These are phyloP conservation scores for Aelia acuminata DNA, from an alignment of 2,888 invertebrate genomes.

Conservation along the genomic window DNA sequence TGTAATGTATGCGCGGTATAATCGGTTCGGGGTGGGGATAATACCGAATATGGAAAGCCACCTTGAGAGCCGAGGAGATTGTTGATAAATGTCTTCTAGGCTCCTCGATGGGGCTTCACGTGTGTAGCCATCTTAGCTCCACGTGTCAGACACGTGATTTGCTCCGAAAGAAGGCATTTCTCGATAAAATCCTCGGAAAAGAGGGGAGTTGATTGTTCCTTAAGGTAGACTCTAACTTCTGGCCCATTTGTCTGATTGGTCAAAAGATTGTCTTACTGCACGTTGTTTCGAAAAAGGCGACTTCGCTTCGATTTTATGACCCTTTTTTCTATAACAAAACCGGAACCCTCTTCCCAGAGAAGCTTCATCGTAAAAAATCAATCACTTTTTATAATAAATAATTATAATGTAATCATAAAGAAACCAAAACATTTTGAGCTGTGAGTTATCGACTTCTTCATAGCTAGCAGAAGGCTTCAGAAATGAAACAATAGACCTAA, in stretches of 20 bases:
- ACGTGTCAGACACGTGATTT: not conserved
- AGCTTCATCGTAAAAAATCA: no score
- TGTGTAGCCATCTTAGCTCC: not conserved
- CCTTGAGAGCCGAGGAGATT: not conserved
- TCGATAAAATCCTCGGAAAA: not conserved
- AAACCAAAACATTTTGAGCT: no score
- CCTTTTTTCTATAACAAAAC: not conserved
- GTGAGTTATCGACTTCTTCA: no score
- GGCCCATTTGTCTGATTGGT: not conserved
- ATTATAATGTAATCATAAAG: no score
- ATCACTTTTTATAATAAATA: no score
- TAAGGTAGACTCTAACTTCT: not conserved
- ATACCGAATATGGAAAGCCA: slow-evolving; percentile 43
- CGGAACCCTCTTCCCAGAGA: not conserved
- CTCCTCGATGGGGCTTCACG: not conserved
- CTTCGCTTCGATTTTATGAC: not conserved
- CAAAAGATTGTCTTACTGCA: not conserved
- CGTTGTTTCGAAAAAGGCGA: not conserved
- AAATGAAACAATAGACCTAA: no score
- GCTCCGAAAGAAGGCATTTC: not conserved
- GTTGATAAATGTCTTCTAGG: not conserved
- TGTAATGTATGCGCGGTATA: slow-evolving; percentile 41
- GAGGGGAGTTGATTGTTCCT: not conserved
- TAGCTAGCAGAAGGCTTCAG: no score
- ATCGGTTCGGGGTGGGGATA: slow-evolving; percentile 27